These are phyloP conservation scores for Meiosimyza decipiens DNA, from an alignment of 2,888 invertebrate species.

Conservation along the genomic window DNA sequence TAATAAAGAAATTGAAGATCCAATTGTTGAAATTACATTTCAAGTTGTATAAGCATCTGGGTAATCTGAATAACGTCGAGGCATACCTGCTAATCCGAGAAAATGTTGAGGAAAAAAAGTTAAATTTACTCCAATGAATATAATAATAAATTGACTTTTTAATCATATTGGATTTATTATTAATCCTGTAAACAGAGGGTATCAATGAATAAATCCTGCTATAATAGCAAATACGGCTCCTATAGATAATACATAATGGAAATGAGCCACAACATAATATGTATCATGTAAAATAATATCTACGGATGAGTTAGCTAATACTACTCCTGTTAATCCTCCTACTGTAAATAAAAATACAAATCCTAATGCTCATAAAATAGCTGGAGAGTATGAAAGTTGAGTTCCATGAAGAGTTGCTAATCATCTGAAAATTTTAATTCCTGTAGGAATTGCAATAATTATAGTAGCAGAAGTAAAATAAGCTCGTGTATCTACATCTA, in stretches of 20 bases:
- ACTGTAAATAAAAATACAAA: constrained; percentile 83
- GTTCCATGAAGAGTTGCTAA: constrained; percentile 76
- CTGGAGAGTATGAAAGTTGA: constrained; percentile 71
- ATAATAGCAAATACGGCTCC: constrained; percentile 84
- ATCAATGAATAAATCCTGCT: constrained; percentile 79
- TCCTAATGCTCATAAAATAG: constrained; percentile 76
- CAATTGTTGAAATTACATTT: constrained; percentile 77
- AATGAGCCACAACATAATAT: constrained; percentile 87
- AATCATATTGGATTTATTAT: constrained; percentile 71
- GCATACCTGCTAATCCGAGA: constrained; percentile 77
- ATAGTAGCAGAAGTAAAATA: constrained; percentile 87
- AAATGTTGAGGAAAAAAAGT: constrained; percentile 87
- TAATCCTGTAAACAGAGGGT: constrained; percentile 75
- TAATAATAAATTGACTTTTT: constrained; percentile 77
- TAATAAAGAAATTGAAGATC: constrained; percentile 74
- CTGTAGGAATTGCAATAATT: constrained; percentile 88
- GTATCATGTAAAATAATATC: constrained; percentile 84
- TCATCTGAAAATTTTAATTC: constrained; percentile 87
- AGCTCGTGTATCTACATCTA: constrained; percentile 85
- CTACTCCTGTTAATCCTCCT: constrained; percentile 77
- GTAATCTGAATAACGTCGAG: constrained; percentile 81
- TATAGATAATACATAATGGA: constrained; percentile 84
- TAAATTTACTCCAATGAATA: constrained; percentile 82
- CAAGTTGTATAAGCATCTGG: constrained; percentile 75
- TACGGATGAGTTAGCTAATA: constrained; percentile 78